A percentile compares a stretch with the other conserved stretches of the same genome.
Evolutionary conservation across 1,140 invertebrate species (phyloP).

Genomic region (Semibalanus balanoides): DNA sequence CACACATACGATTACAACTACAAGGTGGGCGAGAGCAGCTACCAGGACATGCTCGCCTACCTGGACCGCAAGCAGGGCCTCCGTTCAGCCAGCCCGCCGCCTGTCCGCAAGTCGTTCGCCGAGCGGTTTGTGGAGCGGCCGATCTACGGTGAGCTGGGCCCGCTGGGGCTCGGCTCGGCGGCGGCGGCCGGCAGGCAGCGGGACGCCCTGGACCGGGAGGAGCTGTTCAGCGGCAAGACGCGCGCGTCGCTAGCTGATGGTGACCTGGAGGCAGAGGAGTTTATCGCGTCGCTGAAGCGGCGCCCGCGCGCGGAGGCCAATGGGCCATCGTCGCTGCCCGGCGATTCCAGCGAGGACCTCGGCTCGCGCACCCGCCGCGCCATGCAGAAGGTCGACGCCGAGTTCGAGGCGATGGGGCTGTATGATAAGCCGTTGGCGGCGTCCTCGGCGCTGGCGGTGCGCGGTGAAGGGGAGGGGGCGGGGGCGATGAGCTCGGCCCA

Average conservation of each 20-base stretch:
- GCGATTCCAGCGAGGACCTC: not conserved
- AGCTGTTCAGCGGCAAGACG: not conserved
- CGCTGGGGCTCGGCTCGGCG: not conserved
- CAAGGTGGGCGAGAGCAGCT: slow-evolving; percentile 4
- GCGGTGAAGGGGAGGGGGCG: not conserved
- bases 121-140: not conserved
- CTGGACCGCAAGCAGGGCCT: not conserved
- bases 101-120: not conserved
- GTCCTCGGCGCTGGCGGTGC: too few relatives aligned
- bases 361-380: not conserved
- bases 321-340: not conserved
- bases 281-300: not conserved
- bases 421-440: not conserved
- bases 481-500: not conserved
- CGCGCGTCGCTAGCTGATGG: not conserved
- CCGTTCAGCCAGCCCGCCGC: not conserved
- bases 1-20: slow-evolving; percentile 4
- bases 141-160: not conserved
- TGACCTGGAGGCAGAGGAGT: not conserved
- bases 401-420: not conserved
- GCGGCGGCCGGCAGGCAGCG: too few relatives aligned
- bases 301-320: not conserved
- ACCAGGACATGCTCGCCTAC: slow-evolving; percentile 3
- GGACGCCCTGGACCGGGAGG: too few relatives aligned
- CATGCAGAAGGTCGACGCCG: not conserved